Percentiles rank a stretch among this genome's conserved stretches.
phyloP scores from a whole-genome alignment of 2,888 invertebrate species.

The Cryptocephalus moraei region DNA sequence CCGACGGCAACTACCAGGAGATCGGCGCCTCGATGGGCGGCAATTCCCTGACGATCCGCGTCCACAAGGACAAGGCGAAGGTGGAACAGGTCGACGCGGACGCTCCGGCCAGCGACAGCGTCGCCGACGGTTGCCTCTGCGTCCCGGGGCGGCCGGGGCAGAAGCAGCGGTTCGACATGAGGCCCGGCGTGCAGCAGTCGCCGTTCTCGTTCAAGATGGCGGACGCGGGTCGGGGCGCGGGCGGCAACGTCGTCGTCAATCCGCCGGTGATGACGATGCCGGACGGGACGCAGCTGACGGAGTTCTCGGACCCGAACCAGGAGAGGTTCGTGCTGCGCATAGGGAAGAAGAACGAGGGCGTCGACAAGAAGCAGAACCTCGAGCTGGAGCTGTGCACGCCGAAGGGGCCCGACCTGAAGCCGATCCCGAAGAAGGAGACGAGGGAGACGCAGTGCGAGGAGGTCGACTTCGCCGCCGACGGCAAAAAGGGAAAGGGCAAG shows the following conservation, averaged over 20 bases:
- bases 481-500: conserved; percentile 13
- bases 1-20: conserved; percentile 47
- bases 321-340: conserved; percentile 48
- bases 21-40: conserved; percentile 56
- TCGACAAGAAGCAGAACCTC: conserved; percentile 57
- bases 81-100: conserved; percentile 30
- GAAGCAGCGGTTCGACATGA: conserved; percentile 19
- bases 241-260: conserved; percentile 29
- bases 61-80: conserved; percentile 47
- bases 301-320: conserved; percentile 54
- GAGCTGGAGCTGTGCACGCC: conserved; percentile 68
- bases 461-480: conserved; percentile 22
- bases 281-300: conserved; percentile 47
- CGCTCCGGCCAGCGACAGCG: not conserved
- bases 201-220: conserved; percentile 16
- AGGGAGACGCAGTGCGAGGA: conserved; percentile 58
- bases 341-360: conserved; percentile 63
- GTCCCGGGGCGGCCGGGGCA: conserved; percentile 6
- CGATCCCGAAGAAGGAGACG: conserved; percentile 51
- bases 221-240: conserved; percentile 16
- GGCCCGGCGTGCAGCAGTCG: conserved; percentile 23
- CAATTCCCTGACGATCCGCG: conserved; percentile 54
- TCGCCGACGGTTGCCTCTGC: conserved; percentile 23
- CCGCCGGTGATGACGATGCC: conserved; percentile 43
- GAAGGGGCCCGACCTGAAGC: conserved; percentile 51